Evolutionary conservation across 2,113 vertebrate genomes (phyloP), one percentile per base, ranked within the genome.

Genomic region (Pimephales promelas): DNA sequence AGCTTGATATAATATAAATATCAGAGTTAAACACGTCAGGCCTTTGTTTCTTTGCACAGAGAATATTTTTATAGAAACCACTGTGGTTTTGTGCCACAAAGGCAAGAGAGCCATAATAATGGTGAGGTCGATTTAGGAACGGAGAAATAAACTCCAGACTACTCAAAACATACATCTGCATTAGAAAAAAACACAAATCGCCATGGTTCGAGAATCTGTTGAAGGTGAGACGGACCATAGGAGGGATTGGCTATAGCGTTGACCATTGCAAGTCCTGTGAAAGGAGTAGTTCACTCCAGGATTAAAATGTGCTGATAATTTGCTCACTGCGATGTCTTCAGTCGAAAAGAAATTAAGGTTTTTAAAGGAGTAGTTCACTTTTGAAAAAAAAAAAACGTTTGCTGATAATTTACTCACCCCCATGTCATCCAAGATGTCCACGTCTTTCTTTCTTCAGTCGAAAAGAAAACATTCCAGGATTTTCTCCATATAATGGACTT

Each of bases 1-100:
- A 84, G 89, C 89, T 88, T 91, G 89, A 90, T 85, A 83, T 52
- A 0, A 86, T 84, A 79, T 86, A 91, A 84, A 89, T 90, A 88
- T 89, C 85, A 89, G 75, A 85, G 87, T 89, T 88, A 91, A 90
- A 85, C 88, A 89, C 84, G 86, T 90, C 86, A 88, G 83, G 64
- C 22, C 43, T 70, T 81, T 34, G 78, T 71, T 71, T 34, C 91
- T 91, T 86, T 86, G 84, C 84, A 89, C 89, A 20, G 77, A 83
- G 88, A 73, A 89, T 83, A 90, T 87, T 88, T 89, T 88, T 52
- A 72, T 87, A 83, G 64, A 80, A 61, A 91, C 89, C 89, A 85
- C 84, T 88, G 86, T 88, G 90, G 82, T 72, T 87, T 83, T 87
- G 84, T 83, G 57, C 49, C n/a, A 74, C n/a, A 56, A 62, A 81